Evolutionary conservation across 1,140 invertebrate genomes (phyloP).

Genomic region (Dendrolimus punctatus): DNA sequence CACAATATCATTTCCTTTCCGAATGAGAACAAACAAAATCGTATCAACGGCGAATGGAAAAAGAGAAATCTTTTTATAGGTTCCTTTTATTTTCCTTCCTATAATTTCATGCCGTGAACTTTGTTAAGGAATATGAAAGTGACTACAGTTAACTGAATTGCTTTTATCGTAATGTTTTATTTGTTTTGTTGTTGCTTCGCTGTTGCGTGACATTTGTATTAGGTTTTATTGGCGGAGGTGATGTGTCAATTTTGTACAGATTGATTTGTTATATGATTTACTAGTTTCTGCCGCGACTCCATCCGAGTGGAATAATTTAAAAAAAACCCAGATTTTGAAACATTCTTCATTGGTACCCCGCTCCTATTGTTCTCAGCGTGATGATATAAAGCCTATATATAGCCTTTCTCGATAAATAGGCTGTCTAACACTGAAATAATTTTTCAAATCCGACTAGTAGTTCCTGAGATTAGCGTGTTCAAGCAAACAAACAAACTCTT

Average conservation of each 20-base stretch:
- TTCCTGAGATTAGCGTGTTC: too few relatives aligned
- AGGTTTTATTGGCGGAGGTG: conserved; percentile 11
- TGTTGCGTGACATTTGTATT: conserved; percentile 7
- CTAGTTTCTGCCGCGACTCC: too few relatives aligned
- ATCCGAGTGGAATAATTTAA: conserved; percentile 3
- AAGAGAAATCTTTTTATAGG: conserved; percentile 12
- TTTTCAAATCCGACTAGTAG: too few relatives aligned
- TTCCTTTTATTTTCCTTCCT: conserved; percentile 9
- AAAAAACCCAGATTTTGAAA: too few relatives aligned
- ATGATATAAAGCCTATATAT: too few relatives aligned
- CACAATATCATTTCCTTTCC: conserved; percentile 10
- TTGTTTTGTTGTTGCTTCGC: conserved; percentile 10
- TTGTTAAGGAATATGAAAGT: conserved; percentile 11
- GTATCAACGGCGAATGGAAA: conserved; percentile 8
- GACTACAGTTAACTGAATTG: conserved; percentile 17
- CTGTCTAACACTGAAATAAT: too few relatives aligned
- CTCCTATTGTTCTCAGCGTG: too few relatives aligned
- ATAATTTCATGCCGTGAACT: conserved; percentile 10
- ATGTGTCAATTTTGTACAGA: conserved; percentile 5
- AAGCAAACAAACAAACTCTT: too few relatives aligned
- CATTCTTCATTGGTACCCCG: too few relatives aligned
- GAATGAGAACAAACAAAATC: conserved; percentile 13
- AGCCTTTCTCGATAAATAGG: too few relatives aligned
- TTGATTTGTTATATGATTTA: conserved; percentile 3
- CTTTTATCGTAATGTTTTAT: conserved; percentile 16